phyloP scores from a whole-genome alignment of 2,113 vertebrate species.

The Sciurus niger region DNA sequence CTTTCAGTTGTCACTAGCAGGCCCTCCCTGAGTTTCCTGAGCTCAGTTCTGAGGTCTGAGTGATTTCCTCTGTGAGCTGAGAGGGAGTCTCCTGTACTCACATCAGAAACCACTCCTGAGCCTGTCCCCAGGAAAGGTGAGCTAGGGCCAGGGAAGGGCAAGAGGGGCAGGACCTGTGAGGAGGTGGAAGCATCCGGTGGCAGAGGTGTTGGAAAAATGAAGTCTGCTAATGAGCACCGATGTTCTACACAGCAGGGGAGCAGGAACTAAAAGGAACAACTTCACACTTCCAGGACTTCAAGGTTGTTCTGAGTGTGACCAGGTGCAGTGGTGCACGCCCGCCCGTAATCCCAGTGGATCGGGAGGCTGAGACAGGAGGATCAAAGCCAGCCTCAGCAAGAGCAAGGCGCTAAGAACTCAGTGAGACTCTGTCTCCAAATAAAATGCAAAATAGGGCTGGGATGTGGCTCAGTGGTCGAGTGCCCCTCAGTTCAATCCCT shows the following conservation, averaged over 20 bases:
- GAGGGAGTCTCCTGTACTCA: neutral
- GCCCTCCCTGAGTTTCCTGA: neutral
- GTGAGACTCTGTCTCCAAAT: no score
- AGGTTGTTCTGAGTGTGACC: no score
- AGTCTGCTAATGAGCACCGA: neutral
- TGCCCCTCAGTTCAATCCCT: no score
- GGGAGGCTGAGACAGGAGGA: no score
- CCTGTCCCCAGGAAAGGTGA: neutral
- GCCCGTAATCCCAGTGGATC: no score
- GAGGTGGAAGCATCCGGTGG: no score
- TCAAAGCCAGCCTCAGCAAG: no score
- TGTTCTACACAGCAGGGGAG: neutral
- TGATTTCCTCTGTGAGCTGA: neutral
- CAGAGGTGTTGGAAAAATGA: neutral
- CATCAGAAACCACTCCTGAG: neutral
- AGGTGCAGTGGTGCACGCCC: no score
- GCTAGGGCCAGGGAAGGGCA: neutral
- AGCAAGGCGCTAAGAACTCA: no score
- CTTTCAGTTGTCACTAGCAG: neutral
- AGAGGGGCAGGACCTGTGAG: fast-evolving
- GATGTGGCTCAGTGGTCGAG: no score
- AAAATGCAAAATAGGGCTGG: no score
- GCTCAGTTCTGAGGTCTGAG: neutral
- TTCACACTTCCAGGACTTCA: no score
- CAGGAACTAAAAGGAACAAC: neutral